A percentile compares a stretch with the other conserved stretches of the same genome.
Conservation (phyloP, 2,888 invertebrate genomes). For the Tromatobia lineatoria region DNA sequence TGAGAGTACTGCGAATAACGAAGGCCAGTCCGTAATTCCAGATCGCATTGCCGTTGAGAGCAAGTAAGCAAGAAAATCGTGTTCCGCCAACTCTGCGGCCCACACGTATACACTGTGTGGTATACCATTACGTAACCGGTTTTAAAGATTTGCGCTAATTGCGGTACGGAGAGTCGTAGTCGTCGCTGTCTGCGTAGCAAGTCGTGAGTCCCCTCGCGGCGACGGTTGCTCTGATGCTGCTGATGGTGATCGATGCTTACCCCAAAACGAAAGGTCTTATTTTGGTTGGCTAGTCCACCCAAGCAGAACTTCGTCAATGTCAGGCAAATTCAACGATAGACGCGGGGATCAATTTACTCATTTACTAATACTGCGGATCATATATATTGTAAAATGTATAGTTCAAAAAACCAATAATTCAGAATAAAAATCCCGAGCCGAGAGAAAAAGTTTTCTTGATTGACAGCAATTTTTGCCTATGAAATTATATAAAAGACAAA, state of each 20-base stretch:
- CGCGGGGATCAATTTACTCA: background rate
- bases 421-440: no score
- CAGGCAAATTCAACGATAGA: slow-evolving; percentile 8
- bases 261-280: slow-evolving; percentile 37
- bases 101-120: slow-evolving; percentile 35
- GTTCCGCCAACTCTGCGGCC: slow-evolving; percentile 2
- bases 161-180: slow-evolving; percentile 51
- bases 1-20: slow-evolving; percentile 7
- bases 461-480: no score
- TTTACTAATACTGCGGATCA: background rate
- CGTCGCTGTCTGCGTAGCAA: slow-evolving; percentile 31
- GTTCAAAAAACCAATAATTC: background rate
- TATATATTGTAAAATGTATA: background rate
- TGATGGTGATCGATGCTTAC: slow-evolving; percentile 11
- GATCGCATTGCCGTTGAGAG: slow-evolving; percentile 4
- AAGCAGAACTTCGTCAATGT: slow-evolving; percentile 17
- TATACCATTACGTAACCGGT: slow-evolving; percentile 60
- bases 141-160: slow-evolving; percentile 65
- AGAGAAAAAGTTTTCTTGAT: no score
- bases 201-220: slow-evolving; percentile 40
- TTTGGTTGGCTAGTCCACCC: slow-evolving; percentile 47
- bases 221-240: slow-evolving; percentile 27
- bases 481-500: no score
- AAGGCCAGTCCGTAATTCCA: slow-evolving; percentile 26
- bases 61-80: slow-evolving; percentile 23